phyloP scores from a whole-genome alignment of 2,888 invertebrate genomes.

The Arctia plantaginis region DNA sequence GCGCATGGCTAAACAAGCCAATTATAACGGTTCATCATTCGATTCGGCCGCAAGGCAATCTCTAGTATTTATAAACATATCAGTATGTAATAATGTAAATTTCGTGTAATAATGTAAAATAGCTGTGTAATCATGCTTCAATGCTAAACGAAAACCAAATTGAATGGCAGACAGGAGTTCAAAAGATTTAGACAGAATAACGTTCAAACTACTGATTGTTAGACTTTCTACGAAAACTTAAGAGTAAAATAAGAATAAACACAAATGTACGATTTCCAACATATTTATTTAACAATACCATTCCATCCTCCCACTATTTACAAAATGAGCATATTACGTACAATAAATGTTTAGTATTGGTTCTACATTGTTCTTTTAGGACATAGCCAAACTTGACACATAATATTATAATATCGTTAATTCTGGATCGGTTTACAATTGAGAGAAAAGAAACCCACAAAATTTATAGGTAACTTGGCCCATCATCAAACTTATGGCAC shows the following conservation, averaged over 20 bases:
- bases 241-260: background rate
- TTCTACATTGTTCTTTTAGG: slow-evolving; percentile 11
- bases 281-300: slow-evolving; percentile 54
- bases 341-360: slow-evolving; percentile 22
- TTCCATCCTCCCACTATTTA: slow-evolving; percentile 48
- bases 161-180: background rate
- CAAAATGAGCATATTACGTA: slow-evolving; percentile 50
- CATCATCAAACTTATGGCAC: slow-evolving; percentile 3
- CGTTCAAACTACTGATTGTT: background rate
- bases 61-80: no score
- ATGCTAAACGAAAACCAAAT: no score
- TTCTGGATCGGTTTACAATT: background rate
- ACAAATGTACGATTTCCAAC: slow-evolving; percentile 35
- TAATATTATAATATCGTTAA: background rate
- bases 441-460: background rate
- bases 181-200: background rate
- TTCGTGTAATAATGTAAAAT: no score
- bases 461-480: background rate
- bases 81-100: no score
- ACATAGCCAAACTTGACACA: background rate
- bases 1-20: no score
- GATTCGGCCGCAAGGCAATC: no score
- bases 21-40: no score
- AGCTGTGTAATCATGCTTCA: no score
- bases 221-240: background rate